Evolutionary conservation across 2,797 vertebrate species (phyloP).

Genomic region (Sebastes taczanowskii): DNA sequence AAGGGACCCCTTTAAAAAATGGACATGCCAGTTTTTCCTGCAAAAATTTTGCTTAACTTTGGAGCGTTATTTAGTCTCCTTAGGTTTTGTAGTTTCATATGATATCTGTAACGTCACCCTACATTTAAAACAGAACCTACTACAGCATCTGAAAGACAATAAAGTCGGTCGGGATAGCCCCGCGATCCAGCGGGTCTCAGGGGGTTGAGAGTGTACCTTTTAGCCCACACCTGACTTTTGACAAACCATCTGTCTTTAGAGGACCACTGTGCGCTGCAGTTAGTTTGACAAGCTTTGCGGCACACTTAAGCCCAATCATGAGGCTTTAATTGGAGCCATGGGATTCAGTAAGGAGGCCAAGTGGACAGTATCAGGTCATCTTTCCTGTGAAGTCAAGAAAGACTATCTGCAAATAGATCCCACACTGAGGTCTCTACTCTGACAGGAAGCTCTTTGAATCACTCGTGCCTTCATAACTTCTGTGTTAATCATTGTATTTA

Average conservation of each 20-base stretch:
- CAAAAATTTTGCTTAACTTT: too few species aligned
- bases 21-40: too few species aligned
- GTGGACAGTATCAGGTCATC: conserved; percentile 57
- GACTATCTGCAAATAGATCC: conserved; percentile 45
- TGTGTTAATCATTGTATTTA: background rate
- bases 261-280: background rate
- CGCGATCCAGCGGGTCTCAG: too few species aligned
- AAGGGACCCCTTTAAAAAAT: too few species aligned
- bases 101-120: too few species aligned
- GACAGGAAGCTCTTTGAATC: background rate
- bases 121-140: too few species aligned
- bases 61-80: too few species aligned
- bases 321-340: conserved; percentile 58
- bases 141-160: too few species aligned
- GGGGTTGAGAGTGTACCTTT: background rate
- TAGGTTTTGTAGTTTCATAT: too few species aligned
- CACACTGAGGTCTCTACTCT: conserved; percentile 6
- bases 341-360: conserved; percentile 38
- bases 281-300: conserved; percentile 10
- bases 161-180: too few species aligned
- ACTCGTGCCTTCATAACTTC: background rate
- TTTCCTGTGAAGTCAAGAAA: conserved; percentile 26
- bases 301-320: conserved; percentile 44
- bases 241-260: conserved; percentile 18
- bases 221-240: background rate